These are phyloP conservation scores for Hypsopygia costalis DNA, from an alignment of 2,888 invertebrate genomes.

Conservation along the genomic window DNA sequence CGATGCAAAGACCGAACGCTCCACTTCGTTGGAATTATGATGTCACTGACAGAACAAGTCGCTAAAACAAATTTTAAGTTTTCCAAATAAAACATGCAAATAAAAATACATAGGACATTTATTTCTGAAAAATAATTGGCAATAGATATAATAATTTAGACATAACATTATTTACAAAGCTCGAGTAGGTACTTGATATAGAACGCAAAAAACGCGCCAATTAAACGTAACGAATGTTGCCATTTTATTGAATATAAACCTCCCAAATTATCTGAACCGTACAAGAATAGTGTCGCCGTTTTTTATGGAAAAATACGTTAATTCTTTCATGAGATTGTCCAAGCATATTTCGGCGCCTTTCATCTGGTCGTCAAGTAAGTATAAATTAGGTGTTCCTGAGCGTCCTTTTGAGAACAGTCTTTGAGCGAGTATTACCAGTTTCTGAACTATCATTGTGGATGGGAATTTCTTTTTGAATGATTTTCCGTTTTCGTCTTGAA, in stretches of 20 bases:
- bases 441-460: conserved; percentile 89
- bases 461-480: conserved; percentile 87
- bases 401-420: conserved; percentile 83
- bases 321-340: conserved; percentile 90
- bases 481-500: conserved; percentile 77
- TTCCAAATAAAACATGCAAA: conserved; percentile 31
- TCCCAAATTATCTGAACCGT: conserved; percentile 73
- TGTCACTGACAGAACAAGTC: too few species aligned
- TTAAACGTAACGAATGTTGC: conserved; percentile 30
- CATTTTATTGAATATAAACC: conserved; percentile 18
- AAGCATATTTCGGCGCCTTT: conserved; percentile 85
- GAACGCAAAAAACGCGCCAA: conserved; percentile 36
- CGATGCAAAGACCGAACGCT: too few species aligned
- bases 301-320: conserved; percentile 91
- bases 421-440: conserved; percentile 89
- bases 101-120: conserved; percentile 69
- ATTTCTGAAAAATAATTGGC: conserved; percentile 51
- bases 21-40: too few species aligned
- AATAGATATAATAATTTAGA: conserved; percentile 65
- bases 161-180: conserved; percentile 64
- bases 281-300: conserved; percentile 90
- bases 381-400: conserved; percentile 58
- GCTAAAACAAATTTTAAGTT: too few species aligned
- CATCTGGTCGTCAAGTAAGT: conserved; percentile 78
- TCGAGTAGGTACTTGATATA: conserved; percentile 31